Base-by-base conservation (phyloP, 2,113 vertebrate species). In the Nyctibius bracteatus region DNA sequence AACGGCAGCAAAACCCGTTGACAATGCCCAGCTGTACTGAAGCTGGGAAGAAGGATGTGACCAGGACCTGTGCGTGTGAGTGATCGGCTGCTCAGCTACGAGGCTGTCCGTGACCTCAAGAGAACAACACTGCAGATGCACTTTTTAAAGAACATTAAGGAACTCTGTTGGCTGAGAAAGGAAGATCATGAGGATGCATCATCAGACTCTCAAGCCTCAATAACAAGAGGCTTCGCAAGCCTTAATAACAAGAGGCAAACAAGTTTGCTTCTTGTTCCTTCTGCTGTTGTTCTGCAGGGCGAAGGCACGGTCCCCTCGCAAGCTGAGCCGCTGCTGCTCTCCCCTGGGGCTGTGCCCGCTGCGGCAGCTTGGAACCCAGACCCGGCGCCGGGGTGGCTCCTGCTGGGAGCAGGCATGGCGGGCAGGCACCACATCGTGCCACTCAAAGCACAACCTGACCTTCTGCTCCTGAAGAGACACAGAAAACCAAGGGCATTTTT, bases 311-410 rank as follows among this genome's bases (percentile, higher is more conserved):
- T 0, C 47, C 43, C 30, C 10, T 63, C 2, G 3, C 35, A 23
- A 31, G 39, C 52, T 0, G 1, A 41, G 67, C 39, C 13, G 33
- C 46, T 30, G 44, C n/a, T 2, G 5, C 25, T 25, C 49, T 51
- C 28, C 31, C 49, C 13, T 1, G 2, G 21, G 5, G 18, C 52
- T 27, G 25, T 0, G 4, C 47, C 55, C 0, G 2, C 66, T n/a
- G 54, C 0, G 4, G 47, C 2, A 2, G 41, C 59, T 35, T 31
- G 37, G 41, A 37, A 10, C 54, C 35, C 0, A 0, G 46, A 16
- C 18, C n/a, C n/a, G 1, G 28, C 31, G 28, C 49, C 12, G 24
- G 46, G n/a, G 24, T 31, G 66, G 66, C 46, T 79, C 30, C 27
- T 7, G 23, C 52, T 18, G 35, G 59, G 15, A 62, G 22, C 54